These are phyloP conservation scores for Macquaria ambigua DNA, from an alignment of 2,113 vertebrate genomes.

Conservation along the genomic window DNA sequence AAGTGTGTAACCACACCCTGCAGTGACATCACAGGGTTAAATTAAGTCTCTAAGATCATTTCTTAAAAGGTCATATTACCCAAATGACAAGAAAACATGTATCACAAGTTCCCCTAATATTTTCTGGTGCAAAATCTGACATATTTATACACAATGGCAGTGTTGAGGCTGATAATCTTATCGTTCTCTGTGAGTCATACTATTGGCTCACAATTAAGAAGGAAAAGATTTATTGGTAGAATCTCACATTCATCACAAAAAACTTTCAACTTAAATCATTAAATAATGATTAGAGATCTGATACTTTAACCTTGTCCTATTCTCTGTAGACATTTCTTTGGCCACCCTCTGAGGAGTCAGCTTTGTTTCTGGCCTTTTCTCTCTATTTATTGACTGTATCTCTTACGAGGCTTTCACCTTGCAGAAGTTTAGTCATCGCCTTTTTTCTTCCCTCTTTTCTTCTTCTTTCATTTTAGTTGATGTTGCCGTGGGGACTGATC, in stretches of 20 bases:
- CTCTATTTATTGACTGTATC: conserved; percentile 34
- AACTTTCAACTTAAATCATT: not conserved
- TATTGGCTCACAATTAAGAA: not conserved
- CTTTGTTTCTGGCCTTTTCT: conserved; percentile 40
- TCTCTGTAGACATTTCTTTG: not conserved
- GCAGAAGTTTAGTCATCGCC: conserved; percentile 50
- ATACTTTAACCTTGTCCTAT: not conserved
- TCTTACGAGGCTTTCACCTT: conserved; percentile 56
- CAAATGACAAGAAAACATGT: not conserved
- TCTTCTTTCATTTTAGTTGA: conserved; percentile 76
- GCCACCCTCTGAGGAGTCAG: conserved; percentile 3
- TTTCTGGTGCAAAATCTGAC: not conserved
- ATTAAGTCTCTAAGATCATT: not conserved
- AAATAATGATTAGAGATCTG: not conserved
- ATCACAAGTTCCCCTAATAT: not conserved
- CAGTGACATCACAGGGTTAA: not conserved
- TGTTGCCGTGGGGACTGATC: conserved; percentile 77
- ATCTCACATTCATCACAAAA: not conserved
- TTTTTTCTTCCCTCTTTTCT: conserved; percentile 49
- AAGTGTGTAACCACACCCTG: too few species aligned
- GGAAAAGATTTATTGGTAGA: not conserved
- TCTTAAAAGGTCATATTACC: not conserved
- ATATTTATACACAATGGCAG: too few species aligned
- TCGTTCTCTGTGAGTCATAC: not conserved
- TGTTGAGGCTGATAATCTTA: not conserved